Conservation (phyloP, 2,113 vertebrate species). For the Trematocara zebra region DNA sequence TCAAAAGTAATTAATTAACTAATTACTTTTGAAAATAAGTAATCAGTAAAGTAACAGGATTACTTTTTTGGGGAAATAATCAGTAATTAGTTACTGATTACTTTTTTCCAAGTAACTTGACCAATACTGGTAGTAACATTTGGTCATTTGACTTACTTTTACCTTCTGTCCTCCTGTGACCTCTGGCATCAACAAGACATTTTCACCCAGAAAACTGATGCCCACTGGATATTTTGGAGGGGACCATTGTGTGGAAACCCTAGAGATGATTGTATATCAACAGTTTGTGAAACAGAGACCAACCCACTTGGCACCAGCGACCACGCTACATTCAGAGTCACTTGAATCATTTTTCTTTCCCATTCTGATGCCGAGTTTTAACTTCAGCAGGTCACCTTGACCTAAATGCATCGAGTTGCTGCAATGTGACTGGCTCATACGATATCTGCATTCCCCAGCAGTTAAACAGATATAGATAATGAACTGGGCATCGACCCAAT, state of each 20-base stretch:
- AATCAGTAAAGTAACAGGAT: no score
- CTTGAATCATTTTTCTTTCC: neutral
- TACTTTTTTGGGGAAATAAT: no score
- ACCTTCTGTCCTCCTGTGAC: neutral
- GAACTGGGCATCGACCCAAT: neutral
- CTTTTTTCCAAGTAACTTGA: no score
- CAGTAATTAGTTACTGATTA: no score
- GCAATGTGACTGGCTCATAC: neutral
- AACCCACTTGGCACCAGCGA: neutral
- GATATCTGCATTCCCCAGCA: neutral
- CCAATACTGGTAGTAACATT: neutral
- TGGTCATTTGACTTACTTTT: neutral
- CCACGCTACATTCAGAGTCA: neutral
- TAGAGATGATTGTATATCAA: rapidly evolving
- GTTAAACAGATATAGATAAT: neutral
- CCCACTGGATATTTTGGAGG: neutral
- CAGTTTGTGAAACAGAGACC: neutral
- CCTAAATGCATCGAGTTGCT: neutral
- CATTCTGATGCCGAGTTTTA: rapidly evolving
- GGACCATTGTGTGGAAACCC: neutral
- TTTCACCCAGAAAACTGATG: neutral
- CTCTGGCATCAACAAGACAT: neutral
- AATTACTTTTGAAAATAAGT: no score
- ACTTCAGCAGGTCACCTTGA: neutral
- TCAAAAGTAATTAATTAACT: no score